Evolutionary conservation across 2,888 invertebrate genomes (phyloP), one percentile per base, ranked within the genome.

Genomic region (Caenorhabditis wallacei): DNA sequence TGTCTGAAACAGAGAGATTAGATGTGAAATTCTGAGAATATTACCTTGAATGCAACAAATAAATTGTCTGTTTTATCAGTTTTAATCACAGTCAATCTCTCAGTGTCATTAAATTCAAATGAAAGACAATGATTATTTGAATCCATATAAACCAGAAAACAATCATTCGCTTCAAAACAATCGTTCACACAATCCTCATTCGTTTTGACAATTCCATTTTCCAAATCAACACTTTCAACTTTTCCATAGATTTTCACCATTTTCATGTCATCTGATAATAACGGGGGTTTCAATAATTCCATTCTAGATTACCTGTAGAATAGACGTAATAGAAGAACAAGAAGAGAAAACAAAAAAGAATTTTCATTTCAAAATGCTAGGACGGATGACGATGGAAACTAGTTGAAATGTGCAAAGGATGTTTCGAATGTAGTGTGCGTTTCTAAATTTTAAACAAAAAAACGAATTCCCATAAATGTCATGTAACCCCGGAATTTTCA

Each of bases 41-140:
- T 2, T 8, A 59, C 71, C n/a, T 59, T 71, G 51, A 71, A 71
- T 8, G 71, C 43, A n/a, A 71, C 71, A n/a, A 35, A 40, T 1
- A 22, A 61, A 7, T n/a, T n/a, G 11, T 59, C 59, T 18, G 13
- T 59, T 51, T 10, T 26, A 7, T 22, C 10, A 8, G 59, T 71
- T n/a, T 71, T 51, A 1, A 24, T 2, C 0, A 71, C 71, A 0
- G 71, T 51, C 35, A 71, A 13, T 0, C 30, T 59, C 13, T 59
- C 5, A 5, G 48, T 37, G 1, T 16, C 8, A n/a, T 20, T 59
- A n/a, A 46, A 59, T 16, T 24, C 5, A n/a, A 46, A 61, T n/a
- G n/a, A 5, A 0, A 35, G 24, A 61, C 71, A 71, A 7, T 51
- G 5, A 1, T 26, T 22, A n/a, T 59, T 30, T 0, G 26, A 43